Base-by-base conservation (phyloP, 64 coral and sea anemone genomes). In the Exaiptasia diaphana region DNA sequence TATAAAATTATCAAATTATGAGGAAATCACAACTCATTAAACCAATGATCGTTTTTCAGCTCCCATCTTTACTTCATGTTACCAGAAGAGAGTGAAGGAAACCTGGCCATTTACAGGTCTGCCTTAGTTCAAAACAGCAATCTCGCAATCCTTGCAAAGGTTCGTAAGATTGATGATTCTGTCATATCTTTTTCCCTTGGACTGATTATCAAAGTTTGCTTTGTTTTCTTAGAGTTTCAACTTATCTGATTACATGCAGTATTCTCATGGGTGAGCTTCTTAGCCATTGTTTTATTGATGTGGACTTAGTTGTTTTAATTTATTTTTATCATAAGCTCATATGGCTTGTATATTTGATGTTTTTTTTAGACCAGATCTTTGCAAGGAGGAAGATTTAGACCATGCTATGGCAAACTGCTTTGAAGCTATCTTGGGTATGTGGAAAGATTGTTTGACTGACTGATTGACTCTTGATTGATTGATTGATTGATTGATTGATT, bases 321-420 rank as follows among this genome's bases (percentile, higher is more conserved):
- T 37, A 31, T 49, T 67, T 35, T 29, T 11, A 36, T 42, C 17
- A 64, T 41, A 40, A 1, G 12, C 17, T 4, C 27, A n/a, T 15
- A 1, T 34, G 1, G 17, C 52, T 6, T 3, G 21, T 43, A 25
- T 1, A 23, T 0, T 17, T 24, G 15, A 21, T 71, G 35, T 42
- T 24, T 42, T 41, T 82, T 15, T 13, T 41, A 99, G 95, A 6
- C 95, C 95, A 29, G 95, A 99, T 41, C 82, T 99, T 18, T 99
- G 95, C 45, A 64, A 93, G 35, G 85, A 99, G 41, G 95, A 99
- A 40, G 95, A 99, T 41, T 83, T 99, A 74, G 79, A 89, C 24
- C 95, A 99, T 55, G 95, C 95, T 15, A 93, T 99, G 89, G 95
- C 95, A 5, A 99, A 99, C 40, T 99, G 95, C 32, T 89, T 99